These are phyloP conservation scores for Tiaroga cobitis DNA, from an alignment of 2,797 vertebrate species.

Conservation along the genomic window DNA sequence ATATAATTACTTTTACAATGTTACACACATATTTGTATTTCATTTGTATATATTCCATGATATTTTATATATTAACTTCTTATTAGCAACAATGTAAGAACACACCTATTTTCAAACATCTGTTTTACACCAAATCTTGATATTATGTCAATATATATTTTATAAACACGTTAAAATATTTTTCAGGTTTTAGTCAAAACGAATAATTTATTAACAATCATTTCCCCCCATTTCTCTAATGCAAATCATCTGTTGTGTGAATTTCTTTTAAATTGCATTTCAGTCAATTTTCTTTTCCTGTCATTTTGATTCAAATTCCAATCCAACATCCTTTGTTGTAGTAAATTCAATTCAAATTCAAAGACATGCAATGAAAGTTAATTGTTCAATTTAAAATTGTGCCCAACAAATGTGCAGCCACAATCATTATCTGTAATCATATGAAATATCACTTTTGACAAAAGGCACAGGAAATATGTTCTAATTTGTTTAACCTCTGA, in stretches of 20 bases:
- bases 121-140: background rate
- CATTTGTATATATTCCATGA: background rate
- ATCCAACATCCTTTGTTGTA: background rate
- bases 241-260: background rate
- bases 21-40: no score
- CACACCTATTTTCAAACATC: background rate
- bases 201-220: background rate
- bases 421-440: background rate
- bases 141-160: background rate
- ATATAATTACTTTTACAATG: no score
- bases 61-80: background rate
- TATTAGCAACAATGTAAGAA: background rate
- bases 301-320: background rate
- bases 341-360: background rate
- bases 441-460: background rate
- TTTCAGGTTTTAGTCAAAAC: background rate
- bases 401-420: background rate
- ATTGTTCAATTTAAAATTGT: background rate
- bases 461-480: background rate
- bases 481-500: background rate
- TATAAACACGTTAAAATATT: background rate
- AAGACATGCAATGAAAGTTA: background rate
- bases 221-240: background rate
- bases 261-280: background rate
- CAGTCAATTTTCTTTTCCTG: background rate